Conservation (phyloP, 2,797 vertebrate species). For the Echiichthys vipera region DNA sequence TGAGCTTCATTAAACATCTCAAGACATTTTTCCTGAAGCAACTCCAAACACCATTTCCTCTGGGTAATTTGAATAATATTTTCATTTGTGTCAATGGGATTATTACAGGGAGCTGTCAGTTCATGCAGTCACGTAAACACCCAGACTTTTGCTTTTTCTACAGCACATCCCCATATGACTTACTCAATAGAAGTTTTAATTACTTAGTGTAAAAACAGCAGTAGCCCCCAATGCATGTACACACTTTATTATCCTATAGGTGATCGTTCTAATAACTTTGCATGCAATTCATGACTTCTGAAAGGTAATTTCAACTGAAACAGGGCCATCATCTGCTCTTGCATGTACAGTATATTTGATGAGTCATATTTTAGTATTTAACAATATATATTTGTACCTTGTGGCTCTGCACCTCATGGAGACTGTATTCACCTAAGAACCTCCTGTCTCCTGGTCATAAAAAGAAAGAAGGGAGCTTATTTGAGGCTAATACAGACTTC, state of each 20-base stretch:
- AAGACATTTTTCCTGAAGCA: conserved; percentile 8
- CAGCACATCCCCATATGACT: not conserved
- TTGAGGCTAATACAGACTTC: conserved; percentile 28
- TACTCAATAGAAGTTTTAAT: not conserved
- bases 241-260: not conserved
- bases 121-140: not conserved
- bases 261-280: not conserved
- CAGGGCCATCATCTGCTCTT: not conserved
- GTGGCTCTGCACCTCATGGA: conserved; percentile 12
- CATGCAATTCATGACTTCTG: not conserved
- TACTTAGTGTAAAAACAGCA: not conserved
- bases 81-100: not conserved
- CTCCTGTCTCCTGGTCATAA: conserved; percentile 2
- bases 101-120: not conserved
- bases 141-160: not conserved
- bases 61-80: conserved; percentile 5
- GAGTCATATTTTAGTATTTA: conserved; percentile 3
- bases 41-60: conserved; percentile 9
- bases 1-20: conserved; percentile 4
- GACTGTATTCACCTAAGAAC: not conserved
- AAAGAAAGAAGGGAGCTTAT: conserved; percentile 10
- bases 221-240: not conserved
- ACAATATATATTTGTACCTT: conserved; percentile 5
- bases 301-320: not conserved
- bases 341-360: not conserved